phyloP scores from a whole-genome alignment of 2,113 vertebrate genomes.

The Oryzias celebensis region DNA sequence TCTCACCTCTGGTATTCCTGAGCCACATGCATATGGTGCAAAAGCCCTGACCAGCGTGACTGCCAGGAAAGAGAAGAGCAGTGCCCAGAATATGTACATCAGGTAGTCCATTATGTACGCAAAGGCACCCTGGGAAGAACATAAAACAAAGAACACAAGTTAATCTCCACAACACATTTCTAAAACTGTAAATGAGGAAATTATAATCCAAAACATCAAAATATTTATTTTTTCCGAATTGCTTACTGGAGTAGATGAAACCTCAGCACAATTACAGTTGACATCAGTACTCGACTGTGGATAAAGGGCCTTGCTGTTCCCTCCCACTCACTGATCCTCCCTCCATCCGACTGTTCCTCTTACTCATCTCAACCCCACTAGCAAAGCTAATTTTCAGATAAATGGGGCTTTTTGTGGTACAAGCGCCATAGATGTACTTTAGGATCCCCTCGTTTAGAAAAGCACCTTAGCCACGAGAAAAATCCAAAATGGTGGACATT shows the following conservation, averaged over 20 bases:
- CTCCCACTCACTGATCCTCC: too few species aligned
- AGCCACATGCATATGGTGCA: constrained; percentile 94
- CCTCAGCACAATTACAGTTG: background rate
- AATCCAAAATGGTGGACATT: too few species aligned
- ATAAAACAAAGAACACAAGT: background rate
- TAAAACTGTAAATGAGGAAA: background rate
- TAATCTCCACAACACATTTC: background rate
- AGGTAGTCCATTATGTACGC: constrained; percentile 89
- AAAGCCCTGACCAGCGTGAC: constrained; percentile 90
- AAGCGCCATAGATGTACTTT: too few species aligned
- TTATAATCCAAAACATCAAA: background rate
- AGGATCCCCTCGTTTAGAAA: too few species aligned
- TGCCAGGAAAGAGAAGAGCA: constrained; percentile 90
- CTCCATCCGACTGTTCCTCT: too few species aligned
- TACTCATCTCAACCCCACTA: too few species aligned
- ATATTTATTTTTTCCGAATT: background rate
- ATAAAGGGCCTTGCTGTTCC: too few species aligned
- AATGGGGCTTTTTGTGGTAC: too few species aligned
- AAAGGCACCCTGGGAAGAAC: constrained; percentile 80
- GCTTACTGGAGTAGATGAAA: constrained; percentile 32
- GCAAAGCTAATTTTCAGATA: too few species aligned
- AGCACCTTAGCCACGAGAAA: too few species aligned
- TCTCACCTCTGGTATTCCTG: constrained; percentile 95
- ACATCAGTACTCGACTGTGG: background rate
- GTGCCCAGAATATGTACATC: constrained; percentile 90